Conservation (phyloP, 2,113 vertebrate genomes). For the Glareola pratincola region DNA sequence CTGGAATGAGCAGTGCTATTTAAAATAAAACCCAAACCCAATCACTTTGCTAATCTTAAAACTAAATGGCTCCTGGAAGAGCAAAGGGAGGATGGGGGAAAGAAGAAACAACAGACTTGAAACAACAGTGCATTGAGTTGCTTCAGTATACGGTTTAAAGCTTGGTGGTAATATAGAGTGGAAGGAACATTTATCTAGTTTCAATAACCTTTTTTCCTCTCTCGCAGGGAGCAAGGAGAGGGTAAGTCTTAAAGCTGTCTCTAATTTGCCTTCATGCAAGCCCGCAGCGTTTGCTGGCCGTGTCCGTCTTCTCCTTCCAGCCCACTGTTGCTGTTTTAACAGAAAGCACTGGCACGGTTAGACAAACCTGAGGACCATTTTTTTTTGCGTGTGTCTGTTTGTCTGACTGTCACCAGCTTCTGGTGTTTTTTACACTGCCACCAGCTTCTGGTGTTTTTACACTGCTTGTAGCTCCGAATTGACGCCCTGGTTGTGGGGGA, state of each 20-base stretch:
- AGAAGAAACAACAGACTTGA: not conserved
- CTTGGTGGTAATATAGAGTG: accelerated
- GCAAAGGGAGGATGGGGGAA: not conserved
- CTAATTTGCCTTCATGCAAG: not conserved
- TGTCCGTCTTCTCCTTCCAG: not conserved
- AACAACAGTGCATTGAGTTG: not conserved
- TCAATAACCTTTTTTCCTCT: constrained; percentile 29
- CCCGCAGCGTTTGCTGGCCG: not conserved
- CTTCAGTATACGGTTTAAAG: not conserved
- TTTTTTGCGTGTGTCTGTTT: not conserved
- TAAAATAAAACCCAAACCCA: not conserved
- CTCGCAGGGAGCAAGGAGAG: constrained; percentile 82
- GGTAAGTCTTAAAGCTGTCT: constrained; percentile 78
- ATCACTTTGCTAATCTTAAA: not conserved
- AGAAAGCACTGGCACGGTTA: not conserved
- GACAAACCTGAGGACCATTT: not conserved
- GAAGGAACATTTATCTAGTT: not conserved
- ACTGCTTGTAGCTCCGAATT: not conserved
- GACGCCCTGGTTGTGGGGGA: not conserved
- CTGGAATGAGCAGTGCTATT: not conserved
- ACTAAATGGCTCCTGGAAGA: not conserved
- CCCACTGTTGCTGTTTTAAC: not conserved
- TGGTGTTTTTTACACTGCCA: not conserved
- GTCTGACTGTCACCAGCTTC: not conserved
- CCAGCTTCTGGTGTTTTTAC: not conserved